A percentile compares a stretch with the other conserved stretches of the same genome.
phyloP scores from a whole-genome alignment of 2,797 vertebrate species.

The Centropyge bicolor region DNA sequence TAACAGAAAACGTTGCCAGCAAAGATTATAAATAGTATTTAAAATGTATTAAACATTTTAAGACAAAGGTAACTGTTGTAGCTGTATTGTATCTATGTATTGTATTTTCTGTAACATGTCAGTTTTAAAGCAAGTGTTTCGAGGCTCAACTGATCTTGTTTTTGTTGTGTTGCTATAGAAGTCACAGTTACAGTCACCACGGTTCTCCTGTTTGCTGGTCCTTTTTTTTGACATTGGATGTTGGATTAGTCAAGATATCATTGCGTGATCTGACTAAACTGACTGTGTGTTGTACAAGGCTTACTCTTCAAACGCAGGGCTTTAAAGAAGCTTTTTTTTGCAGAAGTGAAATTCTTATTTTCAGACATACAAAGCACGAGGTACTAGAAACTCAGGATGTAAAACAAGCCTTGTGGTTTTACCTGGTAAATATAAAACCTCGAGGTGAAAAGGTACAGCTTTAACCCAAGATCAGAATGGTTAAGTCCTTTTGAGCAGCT shows the following conservation, averaged over 20 bases:
- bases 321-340: slow-evolving; percentile 44
- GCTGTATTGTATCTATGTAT: too few species aligned
- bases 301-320: neutral
- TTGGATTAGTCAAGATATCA: neutral
- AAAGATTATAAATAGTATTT: neutral
- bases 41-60: neutral
- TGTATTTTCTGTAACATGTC: neutral
- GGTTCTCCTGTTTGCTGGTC: slow-evolving; percentile 4
- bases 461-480: neutral
- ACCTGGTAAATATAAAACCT: neutral
- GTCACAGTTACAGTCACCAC: slow-evolving; percentile 4
- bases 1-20: neutral
- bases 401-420: slow-evolving; percentile 1
- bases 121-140: neutral
- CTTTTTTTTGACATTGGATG: neutral
- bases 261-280: neutral
- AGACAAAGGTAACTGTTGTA: neutral
- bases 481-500: neutral
- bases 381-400: slow-evolving; percentile 45
- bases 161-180: slow-evolving; percentile 28
- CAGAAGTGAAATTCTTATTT: slow-evolving; percentile 70
- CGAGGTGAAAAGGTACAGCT: neutral
- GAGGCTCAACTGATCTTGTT: neutral
- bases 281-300: neutral
- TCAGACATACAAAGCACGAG: slow-evolving; percentile 2